Percentiles rank a stretch among this genome's conserved stretches.
These are phyloP conservation scores for Etia nguti DNA, from an alignment of 2,113 vertebrate genomes.

Conservation along the genomic window DNA sequence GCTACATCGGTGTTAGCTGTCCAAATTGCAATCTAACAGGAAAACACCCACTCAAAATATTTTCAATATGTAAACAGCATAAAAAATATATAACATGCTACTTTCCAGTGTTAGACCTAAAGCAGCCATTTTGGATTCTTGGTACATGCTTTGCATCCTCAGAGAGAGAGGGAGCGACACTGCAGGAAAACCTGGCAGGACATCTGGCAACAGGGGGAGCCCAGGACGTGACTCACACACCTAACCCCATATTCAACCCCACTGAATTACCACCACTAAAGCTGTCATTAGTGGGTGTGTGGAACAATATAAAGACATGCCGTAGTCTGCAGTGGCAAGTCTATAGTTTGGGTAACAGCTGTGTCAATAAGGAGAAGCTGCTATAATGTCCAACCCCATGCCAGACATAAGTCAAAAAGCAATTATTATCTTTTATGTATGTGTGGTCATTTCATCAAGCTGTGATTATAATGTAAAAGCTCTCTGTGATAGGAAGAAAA, in stretches of 20 bases:
- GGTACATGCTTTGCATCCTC: conserved; percentile 4
- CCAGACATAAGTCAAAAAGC: conserved; percentile 44
- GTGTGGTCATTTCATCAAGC: conserved; percentile 42
- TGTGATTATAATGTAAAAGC: conserved; percentile 36
- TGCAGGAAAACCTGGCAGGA: conserved; percentile 49
- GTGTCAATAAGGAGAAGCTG: conserved; percentile 65
- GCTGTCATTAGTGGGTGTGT: conserved; percentile 70
- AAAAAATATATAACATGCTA: background rate
- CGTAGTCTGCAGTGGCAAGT: conserved; percentile 47
- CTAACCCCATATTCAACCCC: conserved; percentile 56
- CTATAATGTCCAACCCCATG: conserved; percentile 44
- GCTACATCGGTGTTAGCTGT: background rate
- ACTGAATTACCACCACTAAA: conserved; percentile 64
- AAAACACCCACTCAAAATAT: background rate
- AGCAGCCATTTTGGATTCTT: conserved; percentile 33
- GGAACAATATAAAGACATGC: conserved; percentile 56
- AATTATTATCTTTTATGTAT: conserved; percentile 57
- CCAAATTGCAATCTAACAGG: background rate
- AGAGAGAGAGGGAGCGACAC: background rate
- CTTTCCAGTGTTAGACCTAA: background rate
- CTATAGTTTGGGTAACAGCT: conserved; percentile 68
- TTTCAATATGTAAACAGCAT: background rate
- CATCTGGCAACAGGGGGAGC: conserved; percentile 53
- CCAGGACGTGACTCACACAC: conserved; percentile 61
- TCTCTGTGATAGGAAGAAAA: conserved; percentile 1